Conservation (phyloP, 2,888 invertebrate genomes). For the Spodoptera littoralis region DNA sequence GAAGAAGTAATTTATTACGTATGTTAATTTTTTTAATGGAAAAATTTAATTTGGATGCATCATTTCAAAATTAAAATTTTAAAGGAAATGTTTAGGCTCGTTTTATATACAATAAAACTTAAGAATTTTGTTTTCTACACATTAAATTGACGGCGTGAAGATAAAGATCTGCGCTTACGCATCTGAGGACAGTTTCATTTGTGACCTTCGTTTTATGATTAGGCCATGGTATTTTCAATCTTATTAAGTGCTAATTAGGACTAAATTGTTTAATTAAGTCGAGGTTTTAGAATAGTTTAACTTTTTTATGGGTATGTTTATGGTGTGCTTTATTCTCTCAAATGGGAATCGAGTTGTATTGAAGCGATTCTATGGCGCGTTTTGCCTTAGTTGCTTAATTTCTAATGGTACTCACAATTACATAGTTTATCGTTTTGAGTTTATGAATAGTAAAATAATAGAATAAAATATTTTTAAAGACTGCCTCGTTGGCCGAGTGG, state of each 20-base stretch:
- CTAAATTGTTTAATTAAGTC: constrained; percentile 48
- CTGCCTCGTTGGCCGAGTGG: too few species aligned
- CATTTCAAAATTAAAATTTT: constrained; percentile 33
- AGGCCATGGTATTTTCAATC: constrained; percentile 31
- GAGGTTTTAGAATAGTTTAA: constrained; percentile 19
- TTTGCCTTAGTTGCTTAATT: constrained; percentile 6
- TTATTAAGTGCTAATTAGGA: constrained; percentile 53
- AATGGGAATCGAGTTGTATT: constrained; percentile 5
- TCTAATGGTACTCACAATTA: constrained; percentile 2
- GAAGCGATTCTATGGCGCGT: constrained; percentile 13
- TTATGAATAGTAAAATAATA: too few species aligned
- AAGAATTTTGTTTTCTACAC: constrained; percentile 45
- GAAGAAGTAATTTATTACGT: constrained; percentile 28
- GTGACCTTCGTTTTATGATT: constrained; percentile 40
- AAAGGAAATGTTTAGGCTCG: constrained; percentile 18
- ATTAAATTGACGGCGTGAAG: constrained; percentile 47
- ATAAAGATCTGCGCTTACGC: constrained; percentile 54
- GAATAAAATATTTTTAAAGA: too few species aligned
- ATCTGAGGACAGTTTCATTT: constrained; percentile 49
- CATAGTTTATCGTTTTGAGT: too few species aligned
- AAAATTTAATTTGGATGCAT: constrained; percentile 37
- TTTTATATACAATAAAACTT: constrained; percentile 42
- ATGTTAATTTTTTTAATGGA: constrained; percentile 43
- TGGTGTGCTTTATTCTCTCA: constrained; percentile 24
- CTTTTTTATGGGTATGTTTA: constrained; percentile 41